These are phyloP conservation scores for Crax fasciolata DNA, from an alignment of 2,797 vertebrate species.

Conservation along the genomic window DNA sequence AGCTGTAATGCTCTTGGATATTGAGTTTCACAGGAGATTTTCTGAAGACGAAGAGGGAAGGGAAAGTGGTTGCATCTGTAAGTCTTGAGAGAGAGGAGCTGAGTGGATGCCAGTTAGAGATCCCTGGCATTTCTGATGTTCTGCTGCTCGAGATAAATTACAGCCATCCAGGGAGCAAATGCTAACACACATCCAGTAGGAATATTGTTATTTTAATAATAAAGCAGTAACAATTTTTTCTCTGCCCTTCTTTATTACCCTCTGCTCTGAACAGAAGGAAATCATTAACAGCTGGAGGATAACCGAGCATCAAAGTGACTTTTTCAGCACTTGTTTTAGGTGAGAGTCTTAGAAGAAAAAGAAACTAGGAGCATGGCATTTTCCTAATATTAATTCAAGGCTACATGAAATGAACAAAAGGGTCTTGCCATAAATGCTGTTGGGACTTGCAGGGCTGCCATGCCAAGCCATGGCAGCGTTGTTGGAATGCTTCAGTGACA, in stretches of 20 bases:
- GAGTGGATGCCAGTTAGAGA: background rate
- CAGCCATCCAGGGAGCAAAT: background rate
- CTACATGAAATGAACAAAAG: background rate
- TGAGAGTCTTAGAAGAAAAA: background rate
- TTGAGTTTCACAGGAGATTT: background rate
- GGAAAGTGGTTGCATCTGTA: background rate
- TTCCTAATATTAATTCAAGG: background rate
- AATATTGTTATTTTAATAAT: conserved; percentile 32
- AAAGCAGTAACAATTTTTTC: background rate
- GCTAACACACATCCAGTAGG: background rate
- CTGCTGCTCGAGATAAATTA: background rate
- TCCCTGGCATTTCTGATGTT: background rate
- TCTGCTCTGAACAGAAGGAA: conserved; percentile 14
- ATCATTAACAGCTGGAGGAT: conserved; percentile 16
- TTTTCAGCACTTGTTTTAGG: background rate
- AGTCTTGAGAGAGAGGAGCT: background rate
- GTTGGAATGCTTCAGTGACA: conserved; percentile 32
- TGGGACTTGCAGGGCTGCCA: background rate
- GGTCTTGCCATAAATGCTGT: background rate
- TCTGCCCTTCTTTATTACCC: conserved; percentile 8
- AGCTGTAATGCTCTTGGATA: background rate
- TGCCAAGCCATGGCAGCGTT: conserved; percentile 22
- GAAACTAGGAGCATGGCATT: background rate
- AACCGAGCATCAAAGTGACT: background rate
- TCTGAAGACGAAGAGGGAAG: background rate